Percentiles rank a stretch among this genome's conserved stretches.
Conservation (phyloP, 2,888 invertebrate genomes). For the Orchestes rusci region DNA sequence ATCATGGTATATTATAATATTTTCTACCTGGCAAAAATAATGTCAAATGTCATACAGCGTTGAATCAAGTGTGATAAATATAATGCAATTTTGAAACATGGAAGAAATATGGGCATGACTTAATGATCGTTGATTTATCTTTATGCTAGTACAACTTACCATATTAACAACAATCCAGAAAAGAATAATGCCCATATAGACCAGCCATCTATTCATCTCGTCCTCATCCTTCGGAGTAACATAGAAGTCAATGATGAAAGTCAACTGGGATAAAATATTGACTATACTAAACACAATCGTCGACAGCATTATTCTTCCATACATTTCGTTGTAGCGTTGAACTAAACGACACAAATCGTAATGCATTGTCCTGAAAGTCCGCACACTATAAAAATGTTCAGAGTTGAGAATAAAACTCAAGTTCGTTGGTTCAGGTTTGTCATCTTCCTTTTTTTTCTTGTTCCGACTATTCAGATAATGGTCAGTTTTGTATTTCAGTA, state of each 20-base stretch:
- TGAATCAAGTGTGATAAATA: too few relatives aligned
- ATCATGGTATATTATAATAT: too few relatives aligned
- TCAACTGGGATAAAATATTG: constrained; percentile 19
- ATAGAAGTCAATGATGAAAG: constrained; percentile 20
- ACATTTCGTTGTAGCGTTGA: constrained; percentile 21
- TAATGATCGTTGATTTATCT: too few relatives aligned
- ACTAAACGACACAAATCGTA: constrained; percentile 22
- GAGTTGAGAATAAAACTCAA: constrained; percentile 18
- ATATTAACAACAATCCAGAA: constrained; percentile 23
- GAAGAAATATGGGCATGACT: too few relatives aligned
- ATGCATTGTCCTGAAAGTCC: constrained; percentile 22
- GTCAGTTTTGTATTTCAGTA: constrained; percentile 20
- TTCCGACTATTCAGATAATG: constrained; percentile 15
- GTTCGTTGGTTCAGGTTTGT: constrained; percentile 1
- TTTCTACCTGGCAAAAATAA: too few relatives aligned
- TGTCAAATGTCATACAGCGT: too few relatives aligned
- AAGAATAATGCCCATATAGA: constrained; percentile 18
- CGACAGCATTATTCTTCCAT: constrained; percentile 18
- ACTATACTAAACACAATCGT: constrained; percentile 19
- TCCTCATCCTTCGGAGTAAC: constrained; percentile 10
- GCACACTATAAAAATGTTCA: constrained; percentile 22
- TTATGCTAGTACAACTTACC: too few relatives aligned
- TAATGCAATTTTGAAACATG: too few relatives aligned
- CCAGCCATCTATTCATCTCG: constrained; percentile 10
- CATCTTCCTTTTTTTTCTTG: constrained; percentile 3